phyloP scores from a whole-genome alignment of 2,888 invertebrate species.

The Sicus ferrugineus region DNA sequence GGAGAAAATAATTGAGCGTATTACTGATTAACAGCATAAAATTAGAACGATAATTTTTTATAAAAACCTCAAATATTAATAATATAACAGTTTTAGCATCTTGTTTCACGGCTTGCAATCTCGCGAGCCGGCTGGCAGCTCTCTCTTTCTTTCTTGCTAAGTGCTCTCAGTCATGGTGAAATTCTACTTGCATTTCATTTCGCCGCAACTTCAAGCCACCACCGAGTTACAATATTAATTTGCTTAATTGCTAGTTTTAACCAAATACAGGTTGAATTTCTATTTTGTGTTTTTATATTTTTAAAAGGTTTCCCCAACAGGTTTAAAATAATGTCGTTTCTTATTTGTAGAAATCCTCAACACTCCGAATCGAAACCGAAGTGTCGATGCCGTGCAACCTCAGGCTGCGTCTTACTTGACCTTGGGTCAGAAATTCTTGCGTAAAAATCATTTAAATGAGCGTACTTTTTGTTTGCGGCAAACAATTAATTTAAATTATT shows the following conservation, averaged over 20 bases:
- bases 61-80: slow-evolving; percentile 29
- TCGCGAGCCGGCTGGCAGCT: slow-evolving; percentile 8
- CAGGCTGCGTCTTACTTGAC: slow-evolving; percentile 42
- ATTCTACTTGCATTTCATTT: too few relatives aligned
- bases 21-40: slow-evolving; percentile 21
- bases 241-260: slow-evolving; percentile 39
- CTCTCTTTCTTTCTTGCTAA: too few relatives aligned
- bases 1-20: slow-evolving; percentile 16
- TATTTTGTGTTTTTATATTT: slow-evolving; percentile 30
- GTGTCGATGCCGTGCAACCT: slow-evolving; percentile 31
- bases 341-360: slow-evolving; percentile 5
- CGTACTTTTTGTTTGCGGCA: slow-evolving; percentile 17
- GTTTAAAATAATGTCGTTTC: slow-evolving; percentile 17
- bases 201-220: slow-evolving; percentile 19
- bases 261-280: slow-evolving; percentile 40
- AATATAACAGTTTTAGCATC: slow-evolving; percentile 34
- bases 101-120: slow-evolving; percentile 27
- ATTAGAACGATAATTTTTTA: slow-evolving; percentile 9
- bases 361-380: slow-evolving; percentile 23
- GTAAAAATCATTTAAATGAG: slow-evolving; percentile 34
- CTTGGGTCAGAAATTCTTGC: slow-evolving; percentile 51
- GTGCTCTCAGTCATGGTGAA: too few relatives aligned
- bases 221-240: slow-evolving; percentile 26
- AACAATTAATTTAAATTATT: slow-evolving; percentile 23
- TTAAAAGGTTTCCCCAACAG: slow-evolving; percentile 22